Base-by-base conservation (phyloP, 1,140 invertebrate genomes). In the Tetraneura akinire region DNA sequence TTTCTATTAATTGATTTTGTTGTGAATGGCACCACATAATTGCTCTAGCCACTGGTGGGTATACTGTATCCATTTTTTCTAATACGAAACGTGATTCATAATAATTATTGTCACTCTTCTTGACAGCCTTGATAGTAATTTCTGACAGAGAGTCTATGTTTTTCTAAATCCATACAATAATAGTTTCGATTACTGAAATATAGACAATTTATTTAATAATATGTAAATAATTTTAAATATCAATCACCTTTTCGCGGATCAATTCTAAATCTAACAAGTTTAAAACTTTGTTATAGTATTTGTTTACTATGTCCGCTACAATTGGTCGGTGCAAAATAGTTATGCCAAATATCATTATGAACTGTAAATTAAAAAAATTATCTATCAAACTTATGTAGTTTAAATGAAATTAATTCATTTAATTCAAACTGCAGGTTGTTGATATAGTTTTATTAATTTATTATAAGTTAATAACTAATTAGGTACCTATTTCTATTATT, bases 21-120 rank as follows among this genome's bases (percentile, higher is more conserved):
- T 49, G 37, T 1, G 62, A 53, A 32, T 70, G 8, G 6, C 47
- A 18, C 81, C 55, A 62, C 60, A 80, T 62, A 9, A 68, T 49
- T n/a, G 1, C 76, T 82, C 83, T 88, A 90, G 88, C 88, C 90
- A 49, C 88, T 84, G 8, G 89, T 87, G 4, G 87, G 88, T 8
- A 88, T 84, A 55, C 88, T 88, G 23, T 90, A 83, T 47, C 85
- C 85, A 21, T 85, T 84, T 62, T 84, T 85, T n/a, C 84, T 85
- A 47, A 85, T 83, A 83, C 84, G 85, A 55, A 90, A 83, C n/a
- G n/a, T 6, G 6, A 23, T 42, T 66, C 32, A 26, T 66, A 66
- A 66, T 42, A 42, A 87, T 83, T 90, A 89, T 62, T 87, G 84
- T 6, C 84, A 82, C 87, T 90, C 6, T 92, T 83, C 16, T 88